Conservation (phyloP, 2,113 vertebrate species). For the Archilochus colubris region DNA sequence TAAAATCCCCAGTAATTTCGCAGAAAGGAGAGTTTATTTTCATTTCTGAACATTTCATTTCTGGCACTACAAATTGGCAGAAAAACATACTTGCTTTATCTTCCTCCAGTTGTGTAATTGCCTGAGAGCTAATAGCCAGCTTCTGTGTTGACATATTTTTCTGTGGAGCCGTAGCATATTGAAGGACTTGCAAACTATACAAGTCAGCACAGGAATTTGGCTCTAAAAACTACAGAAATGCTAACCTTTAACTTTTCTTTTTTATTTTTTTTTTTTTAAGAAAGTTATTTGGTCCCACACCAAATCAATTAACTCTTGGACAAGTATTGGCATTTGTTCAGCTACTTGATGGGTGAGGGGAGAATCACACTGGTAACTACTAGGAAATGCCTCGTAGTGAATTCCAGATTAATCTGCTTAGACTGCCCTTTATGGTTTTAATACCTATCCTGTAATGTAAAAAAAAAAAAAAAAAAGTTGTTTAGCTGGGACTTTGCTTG, state of each 20-base stretch:
- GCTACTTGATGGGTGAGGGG: background rate
- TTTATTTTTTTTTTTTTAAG: background rate
- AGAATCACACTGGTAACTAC: background rate
- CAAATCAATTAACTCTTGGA: slow-evolving; percentile 5
- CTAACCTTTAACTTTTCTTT: slow-evolving; percentile 33
- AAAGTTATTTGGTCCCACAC: background rate
- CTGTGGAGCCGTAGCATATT: background rate
- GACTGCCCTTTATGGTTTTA: background rate
- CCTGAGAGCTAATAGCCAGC: background rate
- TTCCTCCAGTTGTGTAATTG: slow-evolving; percentile 32
- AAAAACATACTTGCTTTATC: slow-evolving; percentile 40
- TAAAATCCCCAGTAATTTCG: background rate
- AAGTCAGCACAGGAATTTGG: slow-evolving; percentile 6
- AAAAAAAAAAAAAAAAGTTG: background rate
- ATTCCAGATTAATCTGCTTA: background rate
- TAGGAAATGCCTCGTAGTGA: background rate
- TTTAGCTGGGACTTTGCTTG: background rate
- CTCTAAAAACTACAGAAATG: background rate
- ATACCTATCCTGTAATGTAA: background rate
- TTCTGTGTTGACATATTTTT: slow-evolving; percentile 18
- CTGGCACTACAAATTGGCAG: background rate
- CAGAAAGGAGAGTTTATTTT: slow-evolving; percentile 9
- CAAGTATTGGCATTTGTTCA: slow-evolving; percentile 7
- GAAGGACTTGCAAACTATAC: background rate
- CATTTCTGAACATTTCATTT: slow-evolving; percentile 8